Conservation (phyloP, 2,113 vertebrate species). For the Rynchops niger region DNA sequence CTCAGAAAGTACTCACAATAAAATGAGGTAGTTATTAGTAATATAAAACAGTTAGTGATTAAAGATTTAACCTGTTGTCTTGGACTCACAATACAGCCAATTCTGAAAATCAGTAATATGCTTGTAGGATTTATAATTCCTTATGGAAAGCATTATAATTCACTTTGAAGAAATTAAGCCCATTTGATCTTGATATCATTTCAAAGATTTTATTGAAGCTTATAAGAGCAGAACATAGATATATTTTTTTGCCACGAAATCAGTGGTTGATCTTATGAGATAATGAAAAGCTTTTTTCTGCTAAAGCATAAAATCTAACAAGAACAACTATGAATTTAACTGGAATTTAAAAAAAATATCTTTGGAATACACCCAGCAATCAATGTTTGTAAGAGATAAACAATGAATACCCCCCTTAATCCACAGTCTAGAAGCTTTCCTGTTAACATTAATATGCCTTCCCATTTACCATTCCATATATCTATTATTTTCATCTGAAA, state of each 20-base stretch:
- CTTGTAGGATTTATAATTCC: neutral
- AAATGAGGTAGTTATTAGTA: neutral
- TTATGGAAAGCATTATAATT: neutral
- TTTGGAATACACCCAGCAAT: neutral
- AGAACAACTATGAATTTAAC: neutral
- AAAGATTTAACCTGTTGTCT: constrained; percentile 4
- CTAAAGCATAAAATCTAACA: neutral
- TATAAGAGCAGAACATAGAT: neutral
- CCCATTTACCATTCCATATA: neutral
- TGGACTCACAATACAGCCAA: neutral
- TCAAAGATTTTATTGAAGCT: neutral
- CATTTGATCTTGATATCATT: neutral
- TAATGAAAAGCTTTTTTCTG: neutral
- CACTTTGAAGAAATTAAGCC: constrained; percentile 12
- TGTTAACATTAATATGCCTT: neutral
- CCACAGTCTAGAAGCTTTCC: neutral
- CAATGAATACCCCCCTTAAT: neutral
- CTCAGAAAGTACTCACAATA: neutral
- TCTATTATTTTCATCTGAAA: neutral
- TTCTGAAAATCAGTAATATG: neutral
- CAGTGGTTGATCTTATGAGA: neutral
- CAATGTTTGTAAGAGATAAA: neutral
- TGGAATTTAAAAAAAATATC: neutral
- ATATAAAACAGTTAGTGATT: neutral
- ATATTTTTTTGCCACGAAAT: neutral